Conservation (phyloP, 2,888 invertebrate species). For the Pycnomerus fuliginosus region DNA sequence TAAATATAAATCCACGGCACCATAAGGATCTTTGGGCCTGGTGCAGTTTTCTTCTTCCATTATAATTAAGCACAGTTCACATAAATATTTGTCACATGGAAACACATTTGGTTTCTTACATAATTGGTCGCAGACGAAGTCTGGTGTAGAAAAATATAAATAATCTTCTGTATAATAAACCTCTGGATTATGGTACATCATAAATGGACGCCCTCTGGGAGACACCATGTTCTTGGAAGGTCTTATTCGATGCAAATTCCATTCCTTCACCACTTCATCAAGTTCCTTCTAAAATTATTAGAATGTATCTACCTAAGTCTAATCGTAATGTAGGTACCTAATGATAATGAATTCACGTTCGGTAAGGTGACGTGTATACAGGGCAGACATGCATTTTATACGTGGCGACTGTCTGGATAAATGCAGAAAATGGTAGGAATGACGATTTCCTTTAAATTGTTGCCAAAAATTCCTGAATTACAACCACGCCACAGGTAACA, state of each 20-base stretch:
- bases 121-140: background rate
- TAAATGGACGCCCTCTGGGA: slow-evolving; percentile 14
- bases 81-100: background rate
- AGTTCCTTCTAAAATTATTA: slow-evolving; percentile 14
- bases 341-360: too few species aligned
- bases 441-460: too few species aligned
- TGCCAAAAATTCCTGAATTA: too few species aligned
- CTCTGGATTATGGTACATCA: slow-evolving; percentile 13
- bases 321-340: too few species aligned
- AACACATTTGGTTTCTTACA: background rate
- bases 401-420: too few species aligned
- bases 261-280: slow-evolving; percentile 13
- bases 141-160: background rate
- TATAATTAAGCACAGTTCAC: background rate
- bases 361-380: too few species aligned
- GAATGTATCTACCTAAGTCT: background rate
- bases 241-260: slow-evolving; percentile 15
- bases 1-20: slow-evolving; percentile 6
- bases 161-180: slow-evolving; percentile 10
- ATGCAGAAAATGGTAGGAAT: too few species aligned
- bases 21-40: slow-evolving; percentile 3
- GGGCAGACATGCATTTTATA: too few species aligned
- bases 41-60: slow-evolving; percentile 3
- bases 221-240: slow-evolving; percentile 10
- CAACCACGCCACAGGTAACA: too few species aligned